Conservation (phyloP, 1,140 invertebrate genomes). For the Caenorhabditis briggsae region DNA sequence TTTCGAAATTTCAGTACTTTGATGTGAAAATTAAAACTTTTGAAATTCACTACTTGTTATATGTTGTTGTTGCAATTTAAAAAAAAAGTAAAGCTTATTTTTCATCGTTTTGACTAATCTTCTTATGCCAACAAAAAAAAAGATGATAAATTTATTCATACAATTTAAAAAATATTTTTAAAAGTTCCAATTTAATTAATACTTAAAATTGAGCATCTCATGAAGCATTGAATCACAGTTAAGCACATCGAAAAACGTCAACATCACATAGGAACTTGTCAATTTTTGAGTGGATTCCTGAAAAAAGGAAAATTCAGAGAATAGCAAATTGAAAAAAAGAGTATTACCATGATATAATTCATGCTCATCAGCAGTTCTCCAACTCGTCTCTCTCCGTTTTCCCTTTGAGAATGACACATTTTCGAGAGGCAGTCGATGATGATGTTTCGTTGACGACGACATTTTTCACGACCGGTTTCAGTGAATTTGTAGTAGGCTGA, state of each 20-base stretch:
- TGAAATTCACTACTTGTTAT: no score
- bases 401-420: slow-evolving; percentile 30
- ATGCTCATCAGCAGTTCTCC: slow-evolving; percentile 45
- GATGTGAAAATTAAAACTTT: no score
- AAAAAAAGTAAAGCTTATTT: no score
- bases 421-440: slow-evolving; percentile 19
- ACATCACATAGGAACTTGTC: slow-evolving; percentile 40
- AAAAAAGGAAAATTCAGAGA: not conserved
- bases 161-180: not conserved
- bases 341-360: slow-evolving; percentile 21
- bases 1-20: no score
- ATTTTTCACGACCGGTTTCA: slow-evolving; percentile 39
- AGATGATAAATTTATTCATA: not conserved
- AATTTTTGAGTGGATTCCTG: slow-evolving; percentile 48
- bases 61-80: no score
- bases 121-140: not conserved
- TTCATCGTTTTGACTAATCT: not conserved
- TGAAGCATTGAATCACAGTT: slow-evolving; percentile 47
- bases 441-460: slow-evolving; percentile 28
- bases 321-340: not conserved
- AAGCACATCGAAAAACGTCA: slow-evolving; percentile 38
- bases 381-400: not conserved
- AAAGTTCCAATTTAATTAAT: not conserved
- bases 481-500: slow-evolving; percentile 39
- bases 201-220: slow-evolving; percentile 45